Base-by-base conservation (phyloP, 2,888 invertebrate species). In the Euphydryas editha region DNA sequence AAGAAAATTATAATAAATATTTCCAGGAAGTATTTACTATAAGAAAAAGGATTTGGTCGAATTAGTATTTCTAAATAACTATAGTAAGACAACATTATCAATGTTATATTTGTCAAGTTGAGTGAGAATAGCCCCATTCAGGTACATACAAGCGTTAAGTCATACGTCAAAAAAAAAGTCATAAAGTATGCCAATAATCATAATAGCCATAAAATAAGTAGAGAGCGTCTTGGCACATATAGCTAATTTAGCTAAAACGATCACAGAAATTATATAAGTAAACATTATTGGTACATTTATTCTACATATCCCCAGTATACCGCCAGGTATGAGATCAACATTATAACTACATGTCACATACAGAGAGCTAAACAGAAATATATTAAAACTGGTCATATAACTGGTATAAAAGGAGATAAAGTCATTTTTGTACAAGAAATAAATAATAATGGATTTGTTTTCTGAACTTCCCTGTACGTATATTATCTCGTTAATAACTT, bases 141-240 rank as follows among this genome's bases (percentile, higher is more conserved):
- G 64, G 54, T 64, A 64, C 63, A n/a, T n/a, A 36, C 44, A 42
- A 30, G 21, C 54, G 17, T 17, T 44, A 58, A 58, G 42, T 44
- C 11, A 36, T 44, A 63, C 58, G 58, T 51, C 37, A 24, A 18
- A 49, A 30, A n/a, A n/a, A 36, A 42, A 20, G 17, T 24, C 37
- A 30, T 15, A 51, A 58, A 58, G 17, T 54, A 36, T 30, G 1
- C 13, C 17, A 54, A 36, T 36, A 36, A 54, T 21, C 20, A 21
- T n/a, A n/a, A n/a, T n/a, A n/a, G n/a, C 49, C 21, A 13, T 21
- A n/a, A 63, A 60, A 49, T 36, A 69, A 64, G 37, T 66, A 69
- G 67, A 70, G 67, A 67, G 67, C 63, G 44, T 61, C 57, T 70
- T 67, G 67, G 67, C 70, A 67, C 65, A 67, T 21, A 39, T 49